Evolutionary conservation across 2,888 invertebrate species (phyloP).

Genomic region (Steinernema scapterisci): DNA sequence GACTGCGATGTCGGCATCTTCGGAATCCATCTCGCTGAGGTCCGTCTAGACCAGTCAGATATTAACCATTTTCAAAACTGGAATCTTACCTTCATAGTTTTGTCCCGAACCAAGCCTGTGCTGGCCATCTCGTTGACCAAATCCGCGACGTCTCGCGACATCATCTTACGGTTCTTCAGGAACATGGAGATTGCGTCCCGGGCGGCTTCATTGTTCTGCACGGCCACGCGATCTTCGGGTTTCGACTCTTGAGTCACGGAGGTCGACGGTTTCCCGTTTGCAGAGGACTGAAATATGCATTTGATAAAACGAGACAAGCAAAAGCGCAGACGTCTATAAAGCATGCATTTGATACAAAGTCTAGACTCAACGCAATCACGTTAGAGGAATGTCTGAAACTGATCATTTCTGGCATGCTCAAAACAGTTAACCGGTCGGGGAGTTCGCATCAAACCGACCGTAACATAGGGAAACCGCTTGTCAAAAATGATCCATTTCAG

Average conservation of each 20-base stretch:
- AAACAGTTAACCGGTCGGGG: no score
- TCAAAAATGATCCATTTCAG: no score
- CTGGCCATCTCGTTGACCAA: conserved; percentile 13
- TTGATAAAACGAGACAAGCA: no score
- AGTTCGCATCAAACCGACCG: no score
- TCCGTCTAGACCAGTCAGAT: conserved; percentile 30
- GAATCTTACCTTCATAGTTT: conserved; percentile 3
- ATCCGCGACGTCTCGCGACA: background rate
- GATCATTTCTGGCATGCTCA: no score
- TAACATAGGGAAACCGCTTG: no score
- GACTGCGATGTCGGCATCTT: conserved; percentile 35
- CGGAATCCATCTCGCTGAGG: conserved; percentile 39
- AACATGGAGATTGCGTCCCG: background rate
- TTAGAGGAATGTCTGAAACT: no score
- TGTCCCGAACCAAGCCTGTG: background rate
- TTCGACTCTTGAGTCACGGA: background rate
- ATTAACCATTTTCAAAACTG: background rate
- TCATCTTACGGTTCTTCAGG: background rate
- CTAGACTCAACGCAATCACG: no score
- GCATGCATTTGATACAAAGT: no score
- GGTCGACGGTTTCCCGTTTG: background rate
- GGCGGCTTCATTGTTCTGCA: no score
- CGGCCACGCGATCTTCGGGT: background rate
- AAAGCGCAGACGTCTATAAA: no score
- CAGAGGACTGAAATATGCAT: background rate